Percentiles rank a stretch among this genome's conserved stretches.
Evolutionary conservation across 2,113 vertebrate species (phyloP).

Genomic region (Conger conger): DNA sequence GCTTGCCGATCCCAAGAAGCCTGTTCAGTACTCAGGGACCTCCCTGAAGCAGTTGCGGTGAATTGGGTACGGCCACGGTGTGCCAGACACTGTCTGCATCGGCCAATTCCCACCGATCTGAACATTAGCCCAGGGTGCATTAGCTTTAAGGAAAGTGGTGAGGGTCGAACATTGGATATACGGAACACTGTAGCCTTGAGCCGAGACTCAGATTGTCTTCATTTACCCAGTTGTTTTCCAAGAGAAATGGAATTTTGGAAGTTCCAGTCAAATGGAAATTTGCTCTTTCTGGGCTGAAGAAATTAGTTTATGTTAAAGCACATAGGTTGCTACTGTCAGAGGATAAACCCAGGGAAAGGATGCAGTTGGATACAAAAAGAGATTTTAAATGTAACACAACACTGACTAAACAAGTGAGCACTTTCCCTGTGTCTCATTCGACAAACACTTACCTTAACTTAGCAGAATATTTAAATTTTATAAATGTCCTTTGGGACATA

Average conservation of each 20-base stretch:
- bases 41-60: neutral
- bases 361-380: neutral
- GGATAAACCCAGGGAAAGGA: neutral
- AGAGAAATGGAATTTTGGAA: neutral
- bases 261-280: no score
- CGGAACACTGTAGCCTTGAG: neutral
- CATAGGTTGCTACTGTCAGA: neutral
- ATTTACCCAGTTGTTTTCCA: neutral
- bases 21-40: neutral
- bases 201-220: neutral
- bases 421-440: neutral
- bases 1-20: neutral
- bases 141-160: neutral
- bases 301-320: neutral
- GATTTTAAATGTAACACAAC: neutral
- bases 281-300: neutral
- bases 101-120: no score
- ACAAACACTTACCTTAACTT: no score
- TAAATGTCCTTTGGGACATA: no score
- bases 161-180: no score
- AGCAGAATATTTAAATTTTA: no score
- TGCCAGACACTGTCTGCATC: neutral
- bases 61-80: neutral
- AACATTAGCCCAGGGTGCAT: no score
- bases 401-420: neutral